Percentiles rank a stretch among this genome's conserved stretches.
These are phyloP conservation scores for Manis crassicaudata DNA, from an alignment of 2,797 vertebrate species.

Conservation along the genomic window DNA sequence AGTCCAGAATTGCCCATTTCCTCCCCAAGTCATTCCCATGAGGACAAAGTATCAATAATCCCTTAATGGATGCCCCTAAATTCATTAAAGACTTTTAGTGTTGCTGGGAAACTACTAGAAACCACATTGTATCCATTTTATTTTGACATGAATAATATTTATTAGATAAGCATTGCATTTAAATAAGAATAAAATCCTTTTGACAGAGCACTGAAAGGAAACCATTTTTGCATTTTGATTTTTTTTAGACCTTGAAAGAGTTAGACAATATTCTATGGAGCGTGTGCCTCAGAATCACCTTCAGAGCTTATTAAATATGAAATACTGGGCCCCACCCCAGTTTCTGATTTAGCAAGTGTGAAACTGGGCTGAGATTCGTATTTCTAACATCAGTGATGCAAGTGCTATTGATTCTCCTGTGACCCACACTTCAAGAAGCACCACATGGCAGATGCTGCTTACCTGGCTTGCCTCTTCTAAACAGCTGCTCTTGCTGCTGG, in stretches of 20 bases:
- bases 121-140: not conserved
- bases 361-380: not conserved
- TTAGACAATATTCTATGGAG: not conserved
- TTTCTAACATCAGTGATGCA: not conserved
- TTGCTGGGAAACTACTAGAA: not conserved
- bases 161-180: not conserved
- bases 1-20: not conserved
- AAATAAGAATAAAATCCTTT: not conserved
- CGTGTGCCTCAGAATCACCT: not conserved
- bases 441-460: not conserved
- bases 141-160: not conserved
- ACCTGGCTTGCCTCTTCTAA: not conserved
- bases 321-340: no score
- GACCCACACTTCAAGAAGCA: not conserved
- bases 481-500: no score
- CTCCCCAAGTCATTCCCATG: not conserved
- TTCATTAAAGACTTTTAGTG: not conserved
- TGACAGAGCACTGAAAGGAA: not conserved
- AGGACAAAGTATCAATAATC: not conserved
- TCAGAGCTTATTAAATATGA: not conserved
- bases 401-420: not conserved
- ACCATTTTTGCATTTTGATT: not conserved
- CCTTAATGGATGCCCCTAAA: not conserved
- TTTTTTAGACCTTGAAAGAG: not conserved
- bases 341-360: not conserved